Base-by-base conservation (phyloP, 92 coral and sea anemone species). In the Diadumene lineata region DNA sequence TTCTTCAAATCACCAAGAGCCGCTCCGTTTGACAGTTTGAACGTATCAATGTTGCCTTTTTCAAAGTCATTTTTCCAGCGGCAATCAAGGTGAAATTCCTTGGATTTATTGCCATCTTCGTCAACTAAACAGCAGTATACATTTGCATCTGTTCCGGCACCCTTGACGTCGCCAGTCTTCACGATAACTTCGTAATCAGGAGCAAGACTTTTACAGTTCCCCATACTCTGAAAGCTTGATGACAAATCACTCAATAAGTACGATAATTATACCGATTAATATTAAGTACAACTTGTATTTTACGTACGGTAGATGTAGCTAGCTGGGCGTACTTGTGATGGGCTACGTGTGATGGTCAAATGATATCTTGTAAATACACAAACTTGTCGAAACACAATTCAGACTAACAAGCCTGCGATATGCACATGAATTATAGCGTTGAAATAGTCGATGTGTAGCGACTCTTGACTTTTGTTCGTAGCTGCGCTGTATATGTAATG, bases 81-180 rank as follows among this genome's bases (percentile, higher is more conserved):
- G 61, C 99, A 96, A 50, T 96, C 96, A 64, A 96, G 79, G 80
- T 89, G 79, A 29, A 96, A 77, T 57, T 85, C 88, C 15, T 90
- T 89, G 62, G 97, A 92, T 38, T 93, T 82, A 26, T 84, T 77
- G 60, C 88, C 88, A 50, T 92, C 88, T 56, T 86, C 93, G 76
- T 84, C 86, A 38, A 84, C 56, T 38, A 96, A 71, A 2, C 92
- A 88, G 50, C 93, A 83, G 73, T 86, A 96, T 32, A 96, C 99
- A 63, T 96, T 96, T 1, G 99, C 90, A 70, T 96, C 97, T 0
- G 99, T 96, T 0, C 99, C 99, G 16, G 99, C 99, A 0, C 99
- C 99, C 61, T 96, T 96, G 0, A 96, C 97, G 66, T 96, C 99
- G 21, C 99, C 99, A n/a, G 99, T 96, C 63, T 96, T 96, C 26